Percentiles rank a stretch among this genome's conserved stretches.
These are phyloP conservation scores for Oryctolagus cuniculus DNA, from an alignment of 2,113 vertebrate species.

Conservation along the genomic window mOryCun1.1 NC_091453.1:9392501-9393000, in stretches of 20 bases:
- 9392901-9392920: background rate
- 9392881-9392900: background rate
- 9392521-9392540: background rate
- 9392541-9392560: background rate
- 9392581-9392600: background rate
- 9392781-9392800: background rate
- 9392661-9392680: background rate
- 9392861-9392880: background rate
- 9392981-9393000: background rate
- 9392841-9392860: background rate
- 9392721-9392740: background rate
- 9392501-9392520: background rate
- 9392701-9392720: constrained; percentile 18
- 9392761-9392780: background rate
- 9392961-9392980: background rate
- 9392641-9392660: background rate
- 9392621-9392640: background rate
- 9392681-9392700: background rate
- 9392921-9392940: background rate
- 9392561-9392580: background rate
- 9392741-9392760: background rate
- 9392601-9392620: background rate
- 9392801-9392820: background rate
- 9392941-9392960: constrained; percentile 33
- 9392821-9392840: background rate